Base-by-base conservation (phyloP, 2,888 invertebrate species). In the Griposia aprilina region DNA sequence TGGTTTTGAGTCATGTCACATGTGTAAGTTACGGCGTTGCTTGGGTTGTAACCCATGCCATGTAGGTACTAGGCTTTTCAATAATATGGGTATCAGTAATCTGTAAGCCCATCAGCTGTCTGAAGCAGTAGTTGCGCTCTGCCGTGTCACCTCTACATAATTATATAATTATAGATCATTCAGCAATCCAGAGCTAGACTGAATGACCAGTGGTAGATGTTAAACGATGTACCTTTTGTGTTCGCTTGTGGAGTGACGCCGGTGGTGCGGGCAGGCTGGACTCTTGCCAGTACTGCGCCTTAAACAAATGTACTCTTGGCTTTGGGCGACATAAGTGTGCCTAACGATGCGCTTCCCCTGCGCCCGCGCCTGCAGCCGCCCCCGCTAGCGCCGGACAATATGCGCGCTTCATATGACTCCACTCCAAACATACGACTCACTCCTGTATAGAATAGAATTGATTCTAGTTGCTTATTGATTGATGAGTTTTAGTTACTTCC, bases 271-370 rank as follows among this genome's bases (percentile, higher is more conserved):
- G 60, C 81, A 48, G 66, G 73, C 86, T 84, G 84, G 84, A 71
- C 76, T 17, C 60, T 17, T 48, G 82, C 86, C 86, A 82, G 76
- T 74, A 23, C 79, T 65, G 70, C 76, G 83, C 85, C 88, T 85
- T 87, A 71, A 88, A 82, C 88, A 78, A 85, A 87, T 85, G 76
- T 86, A 86, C 86, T 80, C 71, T 70, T 71, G 80, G 84, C 84
- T 84, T 84, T 86, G 59, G 82, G 59, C 74, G 68, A 74, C 85
- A 66, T 84, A 85, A 82, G 84, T 84, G 85, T 71, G 82, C 84
- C 69, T 75, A 85, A 84, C 84, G 84, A 85, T 74, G 65, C 70
- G 71, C 50, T 20, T n/a, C 30, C 2, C 59, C 48, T 2, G 20
- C 59, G 10, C 30, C 45, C 50, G n/a, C 76, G 20, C 30, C 15